phyloP scores from a whole-genome alignment of 2,888 invertebrate genomes.

The Thymelicus sylvestris region DNA sequence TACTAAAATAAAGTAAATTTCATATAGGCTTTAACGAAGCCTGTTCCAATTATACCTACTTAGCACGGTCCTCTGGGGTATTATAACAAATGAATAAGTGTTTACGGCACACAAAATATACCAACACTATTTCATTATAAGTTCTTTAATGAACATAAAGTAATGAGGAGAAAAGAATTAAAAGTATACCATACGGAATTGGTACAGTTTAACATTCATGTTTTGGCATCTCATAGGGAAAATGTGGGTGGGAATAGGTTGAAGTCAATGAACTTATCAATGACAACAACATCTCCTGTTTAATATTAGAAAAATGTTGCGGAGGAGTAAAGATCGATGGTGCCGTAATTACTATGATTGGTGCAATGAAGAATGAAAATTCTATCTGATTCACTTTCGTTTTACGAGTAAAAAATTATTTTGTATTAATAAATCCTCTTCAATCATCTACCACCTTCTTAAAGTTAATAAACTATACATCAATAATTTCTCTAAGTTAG shows the following conservation, averaged over 20 bases:
- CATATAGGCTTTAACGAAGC: background rate
- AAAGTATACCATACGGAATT: background rate
- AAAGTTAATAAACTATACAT: background rate
- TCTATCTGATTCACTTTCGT: background rate
- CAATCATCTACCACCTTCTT: background rate
- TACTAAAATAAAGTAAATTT: background rate
- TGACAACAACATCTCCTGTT: background rate
- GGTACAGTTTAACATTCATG: background rate
- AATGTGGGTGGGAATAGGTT: background rate
- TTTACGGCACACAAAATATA: too few relatives aligned
- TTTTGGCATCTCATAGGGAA: conserved; percentile 1
- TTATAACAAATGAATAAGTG: too few relatives aligned
- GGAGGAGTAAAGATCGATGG: background rate
- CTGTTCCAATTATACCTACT: too few relatives aligned
- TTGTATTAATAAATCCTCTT: background rate
- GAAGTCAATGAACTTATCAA: conserved; percentile 3
- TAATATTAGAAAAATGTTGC: background rate
- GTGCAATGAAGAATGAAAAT: too few relatives aligned
- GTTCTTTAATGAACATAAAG: too few relatives aligned
- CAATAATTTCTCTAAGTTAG: too few relatives aligned
- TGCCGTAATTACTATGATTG: background rate
- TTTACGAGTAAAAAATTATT: background rate
- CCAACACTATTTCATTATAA: too few relatives aligned
- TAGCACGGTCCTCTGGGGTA: too few relatives aligned
- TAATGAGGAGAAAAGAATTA: too few relatives aligned